These are phyloP conservation scores for Ibidorhyncha struthersii DNA, from an alignment of 2,113 vertebrate species.

Conservation along the genomic window DNA sequence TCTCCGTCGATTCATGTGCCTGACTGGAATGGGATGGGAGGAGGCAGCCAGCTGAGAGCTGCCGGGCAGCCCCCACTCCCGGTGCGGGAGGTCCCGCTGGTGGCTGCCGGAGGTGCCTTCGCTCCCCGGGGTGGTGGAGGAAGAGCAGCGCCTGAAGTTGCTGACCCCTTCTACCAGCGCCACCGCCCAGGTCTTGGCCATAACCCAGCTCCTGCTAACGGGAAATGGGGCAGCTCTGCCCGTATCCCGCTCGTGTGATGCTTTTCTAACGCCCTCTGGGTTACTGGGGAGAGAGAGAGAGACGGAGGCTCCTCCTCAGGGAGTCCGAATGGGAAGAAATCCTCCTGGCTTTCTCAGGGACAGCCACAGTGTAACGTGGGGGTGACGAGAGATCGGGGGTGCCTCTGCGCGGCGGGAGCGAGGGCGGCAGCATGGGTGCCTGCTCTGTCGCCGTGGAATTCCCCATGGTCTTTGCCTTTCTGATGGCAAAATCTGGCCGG, in stretches of 20 bases:
- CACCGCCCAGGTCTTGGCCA: fast-evolving
- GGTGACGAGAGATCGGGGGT: neutral
- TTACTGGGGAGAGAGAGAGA: neutral
- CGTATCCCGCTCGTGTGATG: fast-evolving
- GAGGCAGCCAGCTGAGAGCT: conserved; percentile 29
- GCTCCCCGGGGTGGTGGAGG: too few species aligned
- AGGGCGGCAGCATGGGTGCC: neutral
- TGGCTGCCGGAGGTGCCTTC: neutral
- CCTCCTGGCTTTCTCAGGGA: neutral
- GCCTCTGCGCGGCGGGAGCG: neutral
- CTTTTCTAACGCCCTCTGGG: neutral
- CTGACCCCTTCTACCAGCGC: neutral
- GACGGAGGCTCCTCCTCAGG: fast-evolving
- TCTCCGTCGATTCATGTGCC: neutral
- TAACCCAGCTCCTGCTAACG: neutral
- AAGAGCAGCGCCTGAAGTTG: neutral
- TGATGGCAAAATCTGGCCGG: neutral
- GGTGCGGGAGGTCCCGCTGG: neutral
- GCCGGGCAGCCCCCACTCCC: neutral
- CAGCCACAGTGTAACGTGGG: fast-evolving
- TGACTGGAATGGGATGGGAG: neutral
- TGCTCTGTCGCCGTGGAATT: fast-evolving
- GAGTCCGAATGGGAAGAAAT: neutral
- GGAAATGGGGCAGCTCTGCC: neutral
- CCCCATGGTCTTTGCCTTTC: neutral